phyloP scores from a whole-genome alignment of 2,888 invertebrate species.

The Calameuta idolon region DNA sequence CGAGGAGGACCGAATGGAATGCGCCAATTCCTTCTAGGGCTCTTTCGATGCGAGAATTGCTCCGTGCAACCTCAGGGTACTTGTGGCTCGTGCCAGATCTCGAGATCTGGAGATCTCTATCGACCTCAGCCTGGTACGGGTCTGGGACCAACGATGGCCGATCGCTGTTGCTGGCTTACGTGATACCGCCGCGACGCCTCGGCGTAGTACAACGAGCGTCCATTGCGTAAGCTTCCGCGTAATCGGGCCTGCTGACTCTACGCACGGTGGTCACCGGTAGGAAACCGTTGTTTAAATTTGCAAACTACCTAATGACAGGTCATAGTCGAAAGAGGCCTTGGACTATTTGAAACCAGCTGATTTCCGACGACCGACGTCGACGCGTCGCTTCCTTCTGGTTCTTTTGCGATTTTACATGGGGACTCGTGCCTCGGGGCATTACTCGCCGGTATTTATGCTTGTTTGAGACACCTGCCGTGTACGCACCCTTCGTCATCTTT shows the following conservation, averaged over 20 bases:
- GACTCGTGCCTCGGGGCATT: no score
- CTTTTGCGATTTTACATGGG: no score
- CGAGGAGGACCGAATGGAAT: background rate
- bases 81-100: background rate
- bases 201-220: background rate
- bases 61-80: background rate
- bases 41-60: background rate
- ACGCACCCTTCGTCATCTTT: no score
- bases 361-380: background rate
- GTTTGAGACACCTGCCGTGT: no score
- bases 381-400: background rate
- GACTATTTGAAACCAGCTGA: conserved; percentile 43
- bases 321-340: conserved; percentile 53
- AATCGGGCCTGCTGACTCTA: background rate
- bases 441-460: no score
- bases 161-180: no score
- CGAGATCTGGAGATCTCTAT: background rate
- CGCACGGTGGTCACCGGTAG: conserved; percentile 42
- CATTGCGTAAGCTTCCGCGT: background rate
- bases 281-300: conserved; percentile 64
- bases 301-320: conserved; percentile 63
- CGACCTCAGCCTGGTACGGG: background rate
- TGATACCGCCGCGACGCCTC: background rate
- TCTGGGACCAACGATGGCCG: background rate
- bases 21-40: background rate